Evolutionary conservation across 2,797 vertebrate species (phyloP), one percentile per base, ranked within the genome.

Genomic region (Pseudopleuronectes americanus): DNA sequence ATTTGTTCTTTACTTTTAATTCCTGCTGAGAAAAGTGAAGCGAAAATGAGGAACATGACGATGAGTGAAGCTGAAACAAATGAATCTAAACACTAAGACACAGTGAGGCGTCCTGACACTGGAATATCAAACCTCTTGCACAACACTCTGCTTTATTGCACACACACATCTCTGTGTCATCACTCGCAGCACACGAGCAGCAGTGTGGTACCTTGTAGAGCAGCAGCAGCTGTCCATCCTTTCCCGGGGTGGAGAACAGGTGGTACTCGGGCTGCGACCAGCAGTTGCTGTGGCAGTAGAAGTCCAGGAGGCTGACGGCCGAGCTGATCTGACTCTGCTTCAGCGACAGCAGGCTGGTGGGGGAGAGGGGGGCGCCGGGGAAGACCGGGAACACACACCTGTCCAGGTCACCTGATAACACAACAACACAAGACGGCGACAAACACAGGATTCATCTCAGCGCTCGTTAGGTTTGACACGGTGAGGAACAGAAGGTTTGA

Each of bases 211-310:
- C 91, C 90, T 92, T 89, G 73, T 84, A 92, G 16, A 90, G 33
- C 1, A 92, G 85, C 81, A 90, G 79, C 49, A 82, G 81, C 0
- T 36, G 68, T 0, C 79, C 82, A 4, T 88, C 79, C 4, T n/a
- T 95, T 61, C 93, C 94, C 2, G 90, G 93, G 14, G 95, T 93
- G 79, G 96, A 96, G 92, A 94, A 97, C 68, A 99, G 95, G 64
- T 95, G 95, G 88, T 98, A 98, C 83, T 97, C 95, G 2, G 97
- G 97, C 0, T 90, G 92, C 0, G 93, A 85, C 95, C 96, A 96
- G 86, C 90, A 93, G 90, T 96, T 96, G 84, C 96, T 95, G 74
- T 93, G 85, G 93, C 97, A 99, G 90, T 95, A 95, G 73, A 95
- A 95, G 84, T 98, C 97, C 74, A 99, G 94, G 80, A 96, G 94